Evolutionary conservation across 2,888 invertebrate genomes (phyloP).

Genomic region (Steinernema carpocapsae): DNA sequence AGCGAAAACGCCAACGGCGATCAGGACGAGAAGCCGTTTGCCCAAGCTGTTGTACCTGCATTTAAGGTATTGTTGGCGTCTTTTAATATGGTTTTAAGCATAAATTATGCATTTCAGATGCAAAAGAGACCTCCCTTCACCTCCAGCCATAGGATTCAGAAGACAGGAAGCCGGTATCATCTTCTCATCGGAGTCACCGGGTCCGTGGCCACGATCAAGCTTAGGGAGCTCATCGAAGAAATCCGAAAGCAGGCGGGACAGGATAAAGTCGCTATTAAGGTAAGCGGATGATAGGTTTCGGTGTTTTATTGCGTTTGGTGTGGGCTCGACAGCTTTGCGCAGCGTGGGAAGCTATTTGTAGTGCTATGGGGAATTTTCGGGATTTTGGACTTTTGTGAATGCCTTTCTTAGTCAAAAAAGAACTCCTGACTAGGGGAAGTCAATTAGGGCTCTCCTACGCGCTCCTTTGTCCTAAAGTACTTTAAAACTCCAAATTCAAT

Average conservation of each 20-base stretch:
- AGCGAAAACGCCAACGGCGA: background rate
- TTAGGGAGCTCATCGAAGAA: conserved; percentile 77
- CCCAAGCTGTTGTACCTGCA: background rate
- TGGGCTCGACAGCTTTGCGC: too few species aligned
- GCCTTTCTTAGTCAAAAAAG: too few species aligned
- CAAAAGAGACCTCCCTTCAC: conserved; percentile 24
- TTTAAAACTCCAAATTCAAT: too few species aligned
- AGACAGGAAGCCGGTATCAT: conserved; percentile 50
- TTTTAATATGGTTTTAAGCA: background rate
- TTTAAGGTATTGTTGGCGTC: background rate
- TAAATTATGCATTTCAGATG: background rate
- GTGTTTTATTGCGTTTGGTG: too few species aligned
- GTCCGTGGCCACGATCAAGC: conserved; percentile 92
- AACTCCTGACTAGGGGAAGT: too few species aligned
- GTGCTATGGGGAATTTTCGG: too few species aligned
- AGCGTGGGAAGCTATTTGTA: too few species aligned
- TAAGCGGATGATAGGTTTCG: conserved; percentile 31
- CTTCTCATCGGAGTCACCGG: conserved; percentile 78
- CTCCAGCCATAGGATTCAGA: background rate
- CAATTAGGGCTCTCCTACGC: too few species aligned
- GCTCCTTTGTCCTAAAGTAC: too few species aligned
- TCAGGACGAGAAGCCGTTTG: background rate
- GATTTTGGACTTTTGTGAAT: too few species aligned
- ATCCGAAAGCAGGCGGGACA: conserved; percentile 72
- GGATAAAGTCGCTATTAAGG: conserved; percentile 60